These are phyloP conservation scores for Hypothenemus hampei DNA, from an alignment of 1,140 invertebrate genomes.

Conservation along the genomic window DNA sequence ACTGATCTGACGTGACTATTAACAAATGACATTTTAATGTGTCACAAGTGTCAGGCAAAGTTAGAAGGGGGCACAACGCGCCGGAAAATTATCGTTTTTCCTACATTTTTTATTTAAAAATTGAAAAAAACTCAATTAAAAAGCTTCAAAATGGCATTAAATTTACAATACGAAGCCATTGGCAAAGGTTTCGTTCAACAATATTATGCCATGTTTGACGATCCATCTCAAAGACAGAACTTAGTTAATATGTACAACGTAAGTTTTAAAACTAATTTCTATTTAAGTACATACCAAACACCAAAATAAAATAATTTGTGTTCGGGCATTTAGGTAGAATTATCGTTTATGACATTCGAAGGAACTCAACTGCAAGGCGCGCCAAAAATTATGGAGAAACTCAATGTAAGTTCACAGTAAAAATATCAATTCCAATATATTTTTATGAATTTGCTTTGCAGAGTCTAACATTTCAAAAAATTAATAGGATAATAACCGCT, in stretches of 20 bases:
- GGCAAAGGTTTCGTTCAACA: constrained; percentile 90
- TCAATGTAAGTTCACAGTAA: constrained; percentile 65
- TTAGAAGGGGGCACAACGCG: too few species aligned
- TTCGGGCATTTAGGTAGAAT: neutral
- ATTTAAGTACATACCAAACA: neutral
- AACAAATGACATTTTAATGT: too few species aligned
- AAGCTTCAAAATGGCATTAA: constrained; percentile 66
- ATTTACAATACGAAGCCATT: constrained; percentile 85
- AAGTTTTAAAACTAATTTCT: constrained; percentile 49
- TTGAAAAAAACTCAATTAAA: too few species aligned
- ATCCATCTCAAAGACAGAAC: constrained; percentile 71
- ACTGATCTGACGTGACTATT: too few species aligned
- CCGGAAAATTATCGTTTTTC: too few species aligned
- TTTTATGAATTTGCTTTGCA: constrained; percentile 52
- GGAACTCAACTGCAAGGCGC: constrained; percentile 86
- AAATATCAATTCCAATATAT: neutral
- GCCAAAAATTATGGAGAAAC: constrained; percentile 90
- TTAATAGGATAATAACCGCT: constrained; percentile 84
- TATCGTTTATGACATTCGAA: constrained; percentile 94
- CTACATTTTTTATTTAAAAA: too few species aligned
- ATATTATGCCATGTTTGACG: constrained; percentile 88
- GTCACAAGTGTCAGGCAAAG: too few species aligned
- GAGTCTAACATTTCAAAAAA: constrained; percentile 88
- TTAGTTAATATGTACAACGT: constrained; percentile 90
- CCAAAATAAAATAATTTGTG: neutral